phyloP scores from a whole-genome alignment of 2,888 invertebrate species.

The Terebella lapidaria region DNA sequence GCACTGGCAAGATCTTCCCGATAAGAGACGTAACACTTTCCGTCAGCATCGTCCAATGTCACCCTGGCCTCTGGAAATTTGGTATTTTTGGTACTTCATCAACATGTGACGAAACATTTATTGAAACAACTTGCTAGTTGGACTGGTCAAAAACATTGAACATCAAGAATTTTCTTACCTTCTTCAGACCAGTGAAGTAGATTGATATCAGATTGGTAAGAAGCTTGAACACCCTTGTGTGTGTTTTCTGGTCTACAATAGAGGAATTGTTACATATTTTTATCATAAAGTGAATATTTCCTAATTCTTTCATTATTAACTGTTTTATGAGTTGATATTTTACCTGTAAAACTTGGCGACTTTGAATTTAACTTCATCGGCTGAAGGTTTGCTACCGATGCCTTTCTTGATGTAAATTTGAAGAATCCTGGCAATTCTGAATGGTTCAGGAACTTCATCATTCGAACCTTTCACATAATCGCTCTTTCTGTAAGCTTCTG shows the following conservation, averaged over 20 bases:
- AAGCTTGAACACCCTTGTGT: slow-evolving; percentile 58
- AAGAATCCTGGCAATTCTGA: slow-evolving; percentile 68
- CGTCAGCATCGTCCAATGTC: slow-evolving; percentile 56
- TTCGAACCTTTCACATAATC: slow-evolving; percentile 69
- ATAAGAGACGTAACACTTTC: slow-evolving; percentile 67
- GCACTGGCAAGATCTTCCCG: slow-evolving; percentile 59
- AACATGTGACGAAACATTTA: too few relatives aligned
- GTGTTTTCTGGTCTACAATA: slow-evolving; percentile 27
- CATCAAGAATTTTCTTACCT: slow-evolving; percentile 59
- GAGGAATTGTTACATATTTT: neutral
- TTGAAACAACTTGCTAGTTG: too few relatives aligned
- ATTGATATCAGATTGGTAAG: slow-evolving; percentile 67
- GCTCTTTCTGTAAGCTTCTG: slow-evolving; percentile 75
- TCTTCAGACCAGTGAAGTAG: slow-evolving; percentile 74
- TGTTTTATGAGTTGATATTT: too few relatives aligned
- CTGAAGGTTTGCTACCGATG: slow-evolving; percentile 51
- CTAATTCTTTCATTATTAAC: too few relatives aligned
- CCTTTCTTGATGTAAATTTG: slow-evolving; percentile 60
- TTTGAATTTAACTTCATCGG: slow-evolving; percentile 63
- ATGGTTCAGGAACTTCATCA: slow-evolving; percentile 69
- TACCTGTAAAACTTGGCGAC: slow-evolving; percentile 62
- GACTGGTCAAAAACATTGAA: too few relatives aligned
- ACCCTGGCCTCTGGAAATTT: slow-evolving; percentile 18
- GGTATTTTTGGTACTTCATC: too few relatives aligned
- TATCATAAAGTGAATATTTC: too few relatives aligned